Evolutionary conservation across 2,797 vertebrate species (phyloP).

Genomic region (Meriones psammophilus): DNA sequence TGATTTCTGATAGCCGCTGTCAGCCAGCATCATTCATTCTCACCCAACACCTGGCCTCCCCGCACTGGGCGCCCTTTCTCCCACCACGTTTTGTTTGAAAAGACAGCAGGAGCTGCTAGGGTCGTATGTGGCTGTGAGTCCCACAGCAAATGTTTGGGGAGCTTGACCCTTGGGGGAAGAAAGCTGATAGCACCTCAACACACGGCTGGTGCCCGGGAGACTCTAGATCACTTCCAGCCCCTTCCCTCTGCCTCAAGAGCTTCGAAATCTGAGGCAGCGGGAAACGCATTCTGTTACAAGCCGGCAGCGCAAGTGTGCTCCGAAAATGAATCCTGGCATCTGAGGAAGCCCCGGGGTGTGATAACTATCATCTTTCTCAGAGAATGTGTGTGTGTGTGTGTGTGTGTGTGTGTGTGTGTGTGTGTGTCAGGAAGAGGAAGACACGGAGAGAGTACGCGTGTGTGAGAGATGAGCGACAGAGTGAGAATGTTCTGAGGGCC

Average conservation of each 20-base stretch:
- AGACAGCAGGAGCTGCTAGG: not conserved
- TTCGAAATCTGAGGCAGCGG: conserved; percentile 43
- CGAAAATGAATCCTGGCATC: conserved; percentile 73
- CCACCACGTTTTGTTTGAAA: not conserved
- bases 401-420: conserved; percentile 45
- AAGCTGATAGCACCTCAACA: conserved; percentile 65
- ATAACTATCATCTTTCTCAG: conserved; percentile 73
- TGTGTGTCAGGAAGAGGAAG: conserved; percentile 63
- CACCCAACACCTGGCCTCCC: conserved; percentile 15
- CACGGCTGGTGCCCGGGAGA: conserved; percentile 1
- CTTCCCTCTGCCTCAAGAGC: conserved; percentile 26
- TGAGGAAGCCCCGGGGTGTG: conserved; percentile 60
- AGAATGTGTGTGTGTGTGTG: conserved; percentile 13
- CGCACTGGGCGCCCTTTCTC: conserved; percentile 1
- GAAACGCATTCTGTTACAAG: conserved; percentile 73
- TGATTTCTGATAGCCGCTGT: conserved; percentile 20
- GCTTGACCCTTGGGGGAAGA: not conserved
- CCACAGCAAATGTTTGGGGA: conserved; percentile 67
- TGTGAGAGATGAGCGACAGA: too few relatives aligned
- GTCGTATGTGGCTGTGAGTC: conserved; percentile 8
- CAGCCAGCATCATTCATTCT: not conserved
- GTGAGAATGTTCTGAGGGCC: not conserved
- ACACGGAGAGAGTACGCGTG: not conserved
- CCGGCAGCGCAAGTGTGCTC: conserved; percentile 72
- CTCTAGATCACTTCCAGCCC: not conserved